Percentiles rank a stretch among this genome's conserved stretches.
These are phyloP conservation scores for Petrolisthes cinctipes DNA, from an alignment of 2,888 invertebrate genomes.

Conservation along the genomic window DNA sequence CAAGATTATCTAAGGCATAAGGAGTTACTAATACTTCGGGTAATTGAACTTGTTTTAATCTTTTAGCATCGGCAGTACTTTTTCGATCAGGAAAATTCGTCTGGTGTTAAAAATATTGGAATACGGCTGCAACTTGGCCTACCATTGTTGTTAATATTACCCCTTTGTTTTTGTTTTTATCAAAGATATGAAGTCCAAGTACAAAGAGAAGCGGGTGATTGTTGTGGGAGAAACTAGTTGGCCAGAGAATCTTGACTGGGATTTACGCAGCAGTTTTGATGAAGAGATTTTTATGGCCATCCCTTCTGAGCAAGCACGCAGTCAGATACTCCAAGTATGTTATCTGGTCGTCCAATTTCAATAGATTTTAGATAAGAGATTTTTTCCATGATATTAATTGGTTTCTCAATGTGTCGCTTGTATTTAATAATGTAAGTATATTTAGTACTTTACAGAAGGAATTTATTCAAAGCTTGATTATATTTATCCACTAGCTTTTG, in stretches of 20 bases:
- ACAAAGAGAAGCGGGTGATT: constrained; percentile 45
- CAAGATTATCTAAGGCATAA: no score
- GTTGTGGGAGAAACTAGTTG: constrained; percentile 47
- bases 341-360: background rate
- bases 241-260: constrained; percentile 55
- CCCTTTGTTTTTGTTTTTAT: background rate
- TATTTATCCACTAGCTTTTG: constrained; percentile 30
- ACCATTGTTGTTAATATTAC: no score
- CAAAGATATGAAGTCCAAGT: constrained; percentile 43
- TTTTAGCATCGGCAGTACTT: no score
- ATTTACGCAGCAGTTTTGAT: constrained; percentile 55
- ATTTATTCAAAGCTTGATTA: background rate
- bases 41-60: no score
- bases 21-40: no score
- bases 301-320: constrained; percentile 41
- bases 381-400: background rate
- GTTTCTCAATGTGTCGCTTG: background rate
- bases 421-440: background rate
- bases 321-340: constrained; percentile 38
- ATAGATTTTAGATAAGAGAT: background rate
- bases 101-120: no score
- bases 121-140: no score
- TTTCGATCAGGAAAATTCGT: no score
- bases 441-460: background rate
- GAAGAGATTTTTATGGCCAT: constrained; percentile 52